Conservation (phyloP, 37 sponge, comb jelly and placozoan species). For the Halisarca cf. caerulea region DNA sequence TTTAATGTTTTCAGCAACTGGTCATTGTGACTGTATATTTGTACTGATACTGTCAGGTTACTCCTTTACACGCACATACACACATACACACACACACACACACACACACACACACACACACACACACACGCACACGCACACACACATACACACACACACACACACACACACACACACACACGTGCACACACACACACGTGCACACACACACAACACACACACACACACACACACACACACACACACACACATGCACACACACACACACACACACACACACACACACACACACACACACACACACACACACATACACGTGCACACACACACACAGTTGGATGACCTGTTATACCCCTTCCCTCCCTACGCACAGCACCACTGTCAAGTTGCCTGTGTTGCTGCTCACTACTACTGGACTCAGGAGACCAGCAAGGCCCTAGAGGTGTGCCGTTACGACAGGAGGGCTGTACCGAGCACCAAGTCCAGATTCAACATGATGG, state of each 20-base stretch:
- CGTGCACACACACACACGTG: too few relatives aligned
- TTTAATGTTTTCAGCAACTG: too few relatives aligned
- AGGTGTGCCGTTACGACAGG: conserved; percentile 63
- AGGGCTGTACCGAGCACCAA: conserved; percentile 58
- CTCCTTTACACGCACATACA: too few relatives aligned
- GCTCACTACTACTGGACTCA: conserved; percentile 80
- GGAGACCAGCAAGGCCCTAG: conserved; percentile 72
- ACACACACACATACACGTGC: background rate
- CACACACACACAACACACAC: too few relatives aligned
- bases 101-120: too few relatives aligned
- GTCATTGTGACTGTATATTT: too few relatives aligned
- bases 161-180: too few relatives aligned
- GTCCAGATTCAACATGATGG: conserved; percentile 44
- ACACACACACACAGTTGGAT: background rate
- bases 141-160: too few relatives aligned
- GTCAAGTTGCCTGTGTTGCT: conserved; percentile 73
- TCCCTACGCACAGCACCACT: conserved; percentile 12
- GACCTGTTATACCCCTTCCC: background rate
- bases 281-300: background rate
- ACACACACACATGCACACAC: background rate
- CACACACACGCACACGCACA: too few relatives aligned
- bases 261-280: background rate
- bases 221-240: too few relatives aligned
- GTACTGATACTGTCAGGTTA: too few relatives aligned
- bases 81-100: too few relatives aligned